Conservation (phyloP, 2,113 vertebrate species). For the Hippocampus zosterae region DNA sequence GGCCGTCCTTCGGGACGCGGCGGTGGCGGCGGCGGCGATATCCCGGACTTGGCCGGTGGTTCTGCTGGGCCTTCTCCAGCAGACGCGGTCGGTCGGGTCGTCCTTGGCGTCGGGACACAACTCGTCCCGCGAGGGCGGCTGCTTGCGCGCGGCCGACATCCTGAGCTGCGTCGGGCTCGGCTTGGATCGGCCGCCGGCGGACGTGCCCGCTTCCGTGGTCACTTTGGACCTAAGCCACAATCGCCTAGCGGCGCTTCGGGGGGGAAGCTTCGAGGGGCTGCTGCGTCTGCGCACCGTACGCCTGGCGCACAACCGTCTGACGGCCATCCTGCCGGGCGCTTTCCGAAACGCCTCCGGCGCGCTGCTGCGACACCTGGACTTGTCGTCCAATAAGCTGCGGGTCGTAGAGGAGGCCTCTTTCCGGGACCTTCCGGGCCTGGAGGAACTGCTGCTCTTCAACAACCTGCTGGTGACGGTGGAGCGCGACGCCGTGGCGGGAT, state of each 20-base stretch:
- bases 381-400: constrained; percentile 85
- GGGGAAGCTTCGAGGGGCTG: constrained; percentile 71
- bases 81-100: neutral
- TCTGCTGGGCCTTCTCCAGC: neutral
- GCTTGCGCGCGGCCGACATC: constrained; percentile 80
- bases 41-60: neutral
- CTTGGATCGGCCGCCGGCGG: constrained; percentile 71
- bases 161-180: constrained; percentile 81
- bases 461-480: constrained; percentile 81
- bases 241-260: constrained; percentile 67
- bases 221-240: constrained; percentile 92
- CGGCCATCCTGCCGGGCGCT: constrained; percentile 56
- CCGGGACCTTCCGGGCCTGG: constrained; percentile 73
- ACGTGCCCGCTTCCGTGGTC: constrained; percentile 68
- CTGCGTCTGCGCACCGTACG: constrained; percentile 76
- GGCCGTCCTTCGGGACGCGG: too few species aligned
- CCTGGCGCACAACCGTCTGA: constrained; percentile 81
- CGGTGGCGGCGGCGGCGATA: neutral
- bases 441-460: constrained; percentile 89
- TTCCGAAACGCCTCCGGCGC: constrained; percentile 73
- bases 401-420: constrained; percentile 77
- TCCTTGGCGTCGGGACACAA: neutral
- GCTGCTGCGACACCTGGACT: constrained; percentile 81
- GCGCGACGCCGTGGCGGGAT: constrained; percentile 69
- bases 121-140: neutral